Evolutionary conservation across 1,140 invertebrate species (phyloP).

Genomic region (Megalonaias nervosa): DNA sequence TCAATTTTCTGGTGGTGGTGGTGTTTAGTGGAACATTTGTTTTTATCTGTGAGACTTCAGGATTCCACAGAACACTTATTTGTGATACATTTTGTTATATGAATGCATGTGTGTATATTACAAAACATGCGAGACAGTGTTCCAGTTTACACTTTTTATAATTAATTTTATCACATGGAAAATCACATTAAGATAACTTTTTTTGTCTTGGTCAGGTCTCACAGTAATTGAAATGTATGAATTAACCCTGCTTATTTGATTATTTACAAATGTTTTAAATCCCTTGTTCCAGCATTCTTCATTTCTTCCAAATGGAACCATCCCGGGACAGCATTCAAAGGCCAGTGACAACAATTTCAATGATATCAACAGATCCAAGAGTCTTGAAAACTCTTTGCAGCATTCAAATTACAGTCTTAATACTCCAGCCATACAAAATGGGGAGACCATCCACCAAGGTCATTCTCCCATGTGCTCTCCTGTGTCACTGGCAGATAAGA

Average conservation of each 20-base stretch:
- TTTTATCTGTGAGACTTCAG: too few species aligned
- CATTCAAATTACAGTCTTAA: conserved; percentile 18
- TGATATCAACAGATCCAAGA: conserved; percentile 50
- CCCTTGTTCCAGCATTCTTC: conserved; percentile 34
- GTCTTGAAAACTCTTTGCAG: conserved; percentile 43
- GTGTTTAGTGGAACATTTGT: too few species aligned
- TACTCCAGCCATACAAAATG: conserved; percentile 4
- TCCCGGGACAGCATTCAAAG: conserved; percentile 39
- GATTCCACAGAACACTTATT: too few species aligned
- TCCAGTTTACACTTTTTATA: too few species aligned
- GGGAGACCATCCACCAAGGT: conserved; percentile 41
- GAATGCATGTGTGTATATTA: too few species aligned
- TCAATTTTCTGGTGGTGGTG: too few species aligned
- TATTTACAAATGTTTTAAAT: not conserved
- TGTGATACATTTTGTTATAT: too few species aligned
- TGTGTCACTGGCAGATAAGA: conserved; percentile 36
- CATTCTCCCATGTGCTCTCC: conserved; percentile 43
- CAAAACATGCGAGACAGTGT: too few species aligned
- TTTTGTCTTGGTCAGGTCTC: not conserved
- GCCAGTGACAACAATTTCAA: conserved; percentile 61
- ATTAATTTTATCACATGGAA: too few species aligned
- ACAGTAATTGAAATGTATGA: conserved; percentile 1
- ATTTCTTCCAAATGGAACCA: conserved; percentile 53
- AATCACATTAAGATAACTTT: too few species aligned
- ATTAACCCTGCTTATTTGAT: not conserved